phyloP scores from a whole-genome alignment of 1,140 invertebrate genomes.

The Lamellibrachia luymesi region DNA sequence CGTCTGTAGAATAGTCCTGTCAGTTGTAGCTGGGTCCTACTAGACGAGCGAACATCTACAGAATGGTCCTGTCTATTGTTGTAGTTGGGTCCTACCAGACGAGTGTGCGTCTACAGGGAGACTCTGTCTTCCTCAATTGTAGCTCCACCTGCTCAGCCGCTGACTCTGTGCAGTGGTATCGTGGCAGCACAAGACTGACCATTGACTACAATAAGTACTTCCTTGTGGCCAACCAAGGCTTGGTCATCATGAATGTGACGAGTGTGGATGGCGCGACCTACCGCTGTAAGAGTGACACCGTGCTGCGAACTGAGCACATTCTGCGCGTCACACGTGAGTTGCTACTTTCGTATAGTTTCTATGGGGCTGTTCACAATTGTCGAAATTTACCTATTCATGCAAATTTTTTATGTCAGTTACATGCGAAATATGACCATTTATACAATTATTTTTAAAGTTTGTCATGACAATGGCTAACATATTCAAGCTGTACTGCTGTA shows the following conservation, averaged over 20 bases:
- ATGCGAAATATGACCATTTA: too few species aligned
- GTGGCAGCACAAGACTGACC: not conserved
- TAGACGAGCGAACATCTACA: too few species aligned
- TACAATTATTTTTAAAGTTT: too few species aligned
- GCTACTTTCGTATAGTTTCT: not conserved
- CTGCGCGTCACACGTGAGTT: not conserved
- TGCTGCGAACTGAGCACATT: not conserved
- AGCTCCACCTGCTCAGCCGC: not conserved
- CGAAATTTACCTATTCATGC: too few species aligned
- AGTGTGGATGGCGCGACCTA: slow-evolving; percentile 1
- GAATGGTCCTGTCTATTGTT: not conserved
- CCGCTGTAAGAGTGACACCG: slow-evolving; percentile 9
- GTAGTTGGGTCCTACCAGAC: not conserved
- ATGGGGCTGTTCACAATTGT: too few species aligned
- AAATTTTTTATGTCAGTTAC: too few species aligned
- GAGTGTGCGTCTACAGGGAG: not conserved
- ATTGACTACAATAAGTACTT: slow-evolving; percentile 13
- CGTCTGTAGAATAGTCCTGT: too few species aligned
- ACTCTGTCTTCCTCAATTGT: not conserved
- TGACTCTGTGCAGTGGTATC: not conserved
- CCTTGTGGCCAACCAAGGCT: not conserved
- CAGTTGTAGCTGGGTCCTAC: too few species aligned
- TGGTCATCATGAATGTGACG: not conserved
- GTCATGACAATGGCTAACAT: too few species aligned
- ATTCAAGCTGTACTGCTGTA: too few species aligned